phyloP scores from a whole-genome alignment of 2,888 invertebrate genomes.

The Hydropsyche betteni region DNA sequence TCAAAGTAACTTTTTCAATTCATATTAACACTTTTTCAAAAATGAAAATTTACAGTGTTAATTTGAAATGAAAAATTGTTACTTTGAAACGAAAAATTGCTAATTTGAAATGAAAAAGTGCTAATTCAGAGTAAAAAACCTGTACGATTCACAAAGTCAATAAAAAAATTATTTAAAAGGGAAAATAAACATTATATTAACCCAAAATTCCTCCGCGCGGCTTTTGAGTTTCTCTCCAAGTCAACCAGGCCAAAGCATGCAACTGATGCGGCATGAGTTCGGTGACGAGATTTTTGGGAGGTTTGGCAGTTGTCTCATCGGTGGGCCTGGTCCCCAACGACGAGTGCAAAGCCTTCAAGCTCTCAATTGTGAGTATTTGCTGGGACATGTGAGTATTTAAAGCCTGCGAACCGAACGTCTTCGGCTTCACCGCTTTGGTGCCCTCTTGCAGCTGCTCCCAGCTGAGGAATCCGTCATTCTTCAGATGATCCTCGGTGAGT shows the following conservation, averaged over 20 bases:
- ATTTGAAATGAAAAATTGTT: no score
- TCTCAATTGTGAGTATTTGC: slow-evolving; percentile 74
- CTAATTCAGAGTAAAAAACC: no score
- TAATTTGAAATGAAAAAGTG: no score
- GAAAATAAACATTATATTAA: no score
- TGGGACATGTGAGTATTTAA: slow-evolving; percentile 75
- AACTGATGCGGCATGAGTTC: slow-evolving; percentile 84
- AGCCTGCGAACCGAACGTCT: slow-evolving; percentile 70
- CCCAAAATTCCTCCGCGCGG: slow-evolving; percentile 89
- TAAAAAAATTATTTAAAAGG: no score
- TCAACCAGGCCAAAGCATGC: slow-evolving; percentile 87
- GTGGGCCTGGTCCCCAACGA: slow-evolving; percentile 74
- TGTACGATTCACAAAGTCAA: no score
- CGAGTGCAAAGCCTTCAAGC: slow-evolving; percentile 75
- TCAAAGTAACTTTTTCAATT: no score
- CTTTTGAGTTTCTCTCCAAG: slow-evolving; percentile 88
- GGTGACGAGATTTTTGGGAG: slow-evolving; percentile 72
- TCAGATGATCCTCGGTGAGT: slow-evolving; percentile 54
- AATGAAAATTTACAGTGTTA: no score
- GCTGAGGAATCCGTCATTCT: slow-evolving; percentile 58
- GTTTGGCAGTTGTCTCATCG: slow-evolving; percentile 66
- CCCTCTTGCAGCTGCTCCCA: slow-evolving; percentile 68
- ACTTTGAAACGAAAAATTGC: no score
- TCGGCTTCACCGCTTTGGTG: slow-evolving; percentile 66
- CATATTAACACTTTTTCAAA: no score